Evolutionary conservation across 2,797 vertebrate species (phyloP).

Genomic region (Falco biarmicus): DNA sequence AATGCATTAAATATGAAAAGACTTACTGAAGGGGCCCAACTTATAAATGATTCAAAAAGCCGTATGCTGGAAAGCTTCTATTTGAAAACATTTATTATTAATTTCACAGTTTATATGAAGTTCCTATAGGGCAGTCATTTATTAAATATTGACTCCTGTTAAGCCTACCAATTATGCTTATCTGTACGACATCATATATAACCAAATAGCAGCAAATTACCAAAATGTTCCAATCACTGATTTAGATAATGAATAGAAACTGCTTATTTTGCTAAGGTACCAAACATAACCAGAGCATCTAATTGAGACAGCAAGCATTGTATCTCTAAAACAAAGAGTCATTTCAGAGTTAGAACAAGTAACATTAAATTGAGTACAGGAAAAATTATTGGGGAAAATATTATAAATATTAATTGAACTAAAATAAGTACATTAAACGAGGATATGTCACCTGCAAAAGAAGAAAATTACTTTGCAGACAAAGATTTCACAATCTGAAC

Average conservation of each 20-base stretch:
- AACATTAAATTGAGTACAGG: not conserved
- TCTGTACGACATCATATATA: not conserved
- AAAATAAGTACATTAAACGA: slow-evolving; percentile 45
- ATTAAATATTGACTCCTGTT: slow-evolving; percentile 65
- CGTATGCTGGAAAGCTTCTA: slow-evolving; percentile 63
- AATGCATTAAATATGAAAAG: slow-evolving; percentile 77
- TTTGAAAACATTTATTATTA: slow-evolving; percentile 76
- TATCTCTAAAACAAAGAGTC: slow-evolving; percentile 17
- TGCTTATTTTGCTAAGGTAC: not conserved
- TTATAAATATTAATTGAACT: slow-evolving; percentile 56
- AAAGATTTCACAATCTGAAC: not conserved
- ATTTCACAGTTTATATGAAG: slow-evolving; percentile 62
- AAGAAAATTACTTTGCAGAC: not conserved
- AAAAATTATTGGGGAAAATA: not conserved
- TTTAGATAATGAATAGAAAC: slow-evolving; percentile 13
- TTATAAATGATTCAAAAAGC: slow-evolving; percentile 73
- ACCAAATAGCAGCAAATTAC: not conserved
- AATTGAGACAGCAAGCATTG: not conserved
- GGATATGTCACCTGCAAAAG: not conserved
- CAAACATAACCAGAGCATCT: slow-evolving; percentile 22
- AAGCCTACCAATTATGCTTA: slow-evolving; percentile 31
- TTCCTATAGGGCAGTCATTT: slow-evolving; percentile 68
- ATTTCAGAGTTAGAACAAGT: slow-evolving; percentile 29
- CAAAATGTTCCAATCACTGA: not conserved
- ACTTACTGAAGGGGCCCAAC: slow-evolving; percentile 47